Percentiles rank a stretch among this genome's conserved stretches.
phyloP scores from a whole-genome alignment of 1,140 invertebrate species.

The Macrobrachium nipponense region DNA sequence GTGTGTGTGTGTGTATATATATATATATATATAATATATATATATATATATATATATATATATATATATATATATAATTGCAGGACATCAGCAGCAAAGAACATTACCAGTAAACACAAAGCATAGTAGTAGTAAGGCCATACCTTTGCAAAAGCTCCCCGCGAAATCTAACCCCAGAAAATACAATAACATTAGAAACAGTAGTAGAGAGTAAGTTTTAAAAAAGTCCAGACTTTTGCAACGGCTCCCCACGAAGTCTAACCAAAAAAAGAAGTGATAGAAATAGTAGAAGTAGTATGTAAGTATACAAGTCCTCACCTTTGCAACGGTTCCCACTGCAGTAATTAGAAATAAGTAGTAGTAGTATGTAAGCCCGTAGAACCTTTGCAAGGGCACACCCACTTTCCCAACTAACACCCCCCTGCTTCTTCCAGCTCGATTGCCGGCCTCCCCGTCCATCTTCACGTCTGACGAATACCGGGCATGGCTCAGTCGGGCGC shows the following conservation, averaged over 20 bases:
- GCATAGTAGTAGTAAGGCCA: too few species aligned
- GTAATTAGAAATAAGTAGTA: not conserved
- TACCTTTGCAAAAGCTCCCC: too few species aligned
- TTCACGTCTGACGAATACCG: slow-evolving; percentile 92
- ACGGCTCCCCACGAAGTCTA: not conserved
- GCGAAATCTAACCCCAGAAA: not conserved
- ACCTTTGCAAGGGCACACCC: not conserved
- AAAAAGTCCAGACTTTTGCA: too few species aligned
- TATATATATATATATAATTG: not conserved
- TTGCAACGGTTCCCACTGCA: too few species aligned
- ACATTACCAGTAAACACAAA: too few species aligned
- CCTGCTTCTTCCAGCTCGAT: slow-evolving; percentile 65
- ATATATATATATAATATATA: slow-evolving; percentile 21
- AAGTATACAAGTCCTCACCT: not conserved
- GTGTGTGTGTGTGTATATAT: not conserved
- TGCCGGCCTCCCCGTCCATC: slow-evolving; percentile 79
- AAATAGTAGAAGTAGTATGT: too few species aligned
- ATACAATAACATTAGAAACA: slow-evolving; percentile 15
- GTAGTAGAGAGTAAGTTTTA: not conserved
- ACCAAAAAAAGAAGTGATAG: not conserved
- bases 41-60: slow-evolving; percentile 18
- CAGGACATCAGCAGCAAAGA: too few species aligned
- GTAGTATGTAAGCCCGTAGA: not conserved
- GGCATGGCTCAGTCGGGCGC: slow-evolving; percentile 88
- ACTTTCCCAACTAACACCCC: not conserved